Evolutionary conservation across 2,888 invertebrate genomes (phyloP).

Genomic region (Philereme vetulata): DNA sequence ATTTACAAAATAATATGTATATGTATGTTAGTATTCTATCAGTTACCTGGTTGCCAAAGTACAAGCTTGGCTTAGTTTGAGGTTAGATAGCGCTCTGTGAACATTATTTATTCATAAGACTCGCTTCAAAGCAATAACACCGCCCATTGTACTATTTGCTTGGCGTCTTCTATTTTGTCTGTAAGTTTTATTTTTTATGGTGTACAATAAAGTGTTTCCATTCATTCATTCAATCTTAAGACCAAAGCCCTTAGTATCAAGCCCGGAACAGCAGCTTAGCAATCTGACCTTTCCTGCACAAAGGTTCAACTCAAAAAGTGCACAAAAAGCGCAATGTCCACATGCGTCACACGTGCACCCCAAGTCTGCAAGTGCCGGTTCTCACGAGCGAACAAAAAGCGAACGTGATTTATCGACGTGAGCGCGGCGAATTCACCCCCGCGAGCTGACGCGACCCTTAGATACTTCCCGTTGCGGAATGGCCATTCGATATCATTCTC

Average conservation of each 20-base stretch:
- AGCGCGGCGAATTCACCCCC: constrained; percentile 44
- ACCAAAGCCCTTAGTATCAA: constrained; percentile 8
- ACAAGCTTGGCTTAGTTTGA: no score
- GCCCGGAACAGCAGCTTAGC: constrained; percentile 37
- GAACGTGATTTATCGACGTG: constrained; percentile 66
- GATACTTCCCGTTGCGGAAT: constrained; percentile 23
- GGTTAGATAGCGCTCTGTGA: no score
- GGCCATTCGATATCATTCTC: constrained; percentile 25
- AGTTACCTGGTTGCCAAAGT: no score
- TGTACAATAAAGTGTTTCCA: no score
- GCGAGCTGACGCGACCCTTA: constrained; percentile 41
- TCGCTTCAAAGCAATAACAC: no score
- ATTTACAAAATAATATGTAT: no score
- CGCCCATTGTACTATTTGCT: no score
- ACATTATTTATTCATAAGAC: no score
- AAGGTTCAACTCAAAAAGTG: constrained; percentile 30
- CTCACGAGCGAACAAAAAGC: constrained; percentile 63
- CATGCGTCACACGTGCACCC: constrained; percentile 41
- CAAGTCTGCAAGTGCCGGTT: constrained; percentile 58
- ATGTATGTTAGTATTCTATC: no score
- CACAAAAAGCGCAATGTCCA: constrained; percentile 48
- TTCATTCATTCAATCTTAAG: background rate
- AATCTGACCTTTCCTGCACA: constrained; percentile 38
- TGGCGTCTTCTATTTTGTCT: no score
- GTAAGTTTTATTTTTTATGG: no score